Percentiles rank a stretch among this genome's conserved stretches.
Evolutionary conservation across 1,140 invertebrate species (phyloP).

Genomic region (Philopotamus ludificatus): DNA sequence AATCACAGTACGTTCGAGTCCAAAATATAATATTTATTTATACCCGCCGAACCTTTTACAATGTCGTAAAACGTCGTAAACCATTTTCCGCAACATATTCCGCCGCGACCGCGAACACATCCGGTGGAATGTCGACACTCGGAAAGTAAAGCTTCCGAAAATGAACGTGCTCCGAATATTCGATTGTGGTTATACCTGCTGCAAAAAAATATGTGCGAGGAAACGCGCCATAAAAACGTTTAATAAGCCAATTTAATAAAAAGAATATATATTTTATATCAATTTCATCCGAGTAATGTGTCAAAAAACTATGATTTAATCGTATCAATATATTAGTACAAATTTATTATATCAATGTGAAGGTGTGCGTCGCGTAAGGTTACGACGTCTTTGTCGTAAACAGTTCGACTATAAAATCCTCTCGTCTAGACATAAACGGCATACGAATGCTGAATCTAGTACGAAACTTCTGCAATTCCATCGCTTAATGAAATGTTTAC

Average conservation of each 20-base stretch:
- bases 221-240: background rate
- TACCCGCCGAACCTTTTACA: too few species aligned
- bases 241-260: too few species aligned
- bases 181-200: background rate
- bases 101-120: background rate
- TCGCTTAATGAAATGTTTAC: background rate
- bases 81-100: constrained; percentile 24
- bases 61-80: constrained; percentile 22
- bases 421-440: background rate
- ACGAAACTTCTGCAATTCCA: background rate
- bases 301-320: too few species aligned
- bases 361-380: background rate
- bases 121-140: constrained; percentile 17
- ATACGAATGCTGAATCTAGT: background rate
- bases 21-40: too few species aligned
- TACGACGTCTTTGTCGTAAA: background rate
- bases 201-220: background rate
- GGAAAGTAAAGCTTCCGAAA: constrained; percentile 23
- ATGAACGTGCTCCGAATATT: constrained; percentile 22
- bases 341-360: too few species aligned
- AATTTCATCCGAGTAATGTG: too few species aligned
- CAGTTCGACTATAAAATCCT: background rate
- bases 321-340: too few species aligned
- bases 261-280: too few species aligned
- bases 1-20: too few species aligned